These are phyloP conservation scores for Agapornis roseicollis DNA, from an alignment of 2,113 vertebrate species.

Conservation along the genomic window DNA sequence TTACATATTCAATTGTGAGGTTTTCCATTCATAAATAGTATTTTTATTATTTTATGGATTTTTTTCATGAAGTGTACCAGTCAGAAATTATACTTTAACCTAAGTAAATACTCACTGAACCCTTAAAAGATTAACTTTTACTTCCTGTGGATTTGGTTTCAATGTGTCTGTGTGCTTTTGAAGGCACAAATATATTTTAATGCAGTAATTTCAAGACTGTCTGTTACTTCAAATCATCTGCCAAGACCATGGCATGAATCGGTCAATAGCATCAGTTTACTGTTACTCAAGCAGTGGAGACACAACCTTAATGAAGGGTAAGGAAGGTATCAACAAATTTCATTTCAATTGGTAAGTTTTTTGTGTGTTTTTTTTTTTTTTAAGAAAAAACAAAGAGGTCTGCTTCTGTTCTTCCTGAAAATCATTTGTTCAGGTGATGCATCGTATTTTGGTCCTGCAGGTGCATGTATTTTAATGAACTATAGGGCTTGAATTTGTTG, in stretches of 20 bases:
- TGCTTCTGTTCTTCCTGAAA: neutral
- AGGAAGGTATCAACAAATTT: neutral
- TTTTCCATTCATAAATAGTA: neutral
- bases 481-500: neutral
- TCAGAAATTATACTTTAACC: conserved; percentile 35
- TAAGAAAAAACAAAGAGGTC: neutral
- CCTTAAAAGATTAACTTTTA: conserved; percentile 36
- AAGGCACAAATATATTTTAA: neutral
- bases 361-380: too few species aligned
- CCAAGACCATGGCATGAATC: neutral
- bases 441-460: neutral
- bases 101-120: conserved; percentile 14
- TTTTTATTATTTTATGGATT: neutral
- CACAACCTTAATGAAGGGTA: neutral
- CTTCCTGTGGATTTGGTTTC: conserved; percentile 8
- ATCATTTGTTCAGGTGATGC: neutral
- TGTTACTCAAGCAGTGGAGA: neutral
- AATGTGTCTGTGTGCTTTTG: neutral
- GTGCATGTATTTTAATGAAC: neutral
- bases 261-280: neutral
- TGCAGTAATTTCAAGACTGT: neutral
- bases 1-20: neutral
- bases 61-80: neutral
- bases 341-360: neutral
- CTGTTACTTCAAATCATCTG: neutral